These are phyloP conservation scores for Myopa testacea DNA, from an alignment of 2,888 invertebrate genomes.

Conservation along the genomic window DNA sequence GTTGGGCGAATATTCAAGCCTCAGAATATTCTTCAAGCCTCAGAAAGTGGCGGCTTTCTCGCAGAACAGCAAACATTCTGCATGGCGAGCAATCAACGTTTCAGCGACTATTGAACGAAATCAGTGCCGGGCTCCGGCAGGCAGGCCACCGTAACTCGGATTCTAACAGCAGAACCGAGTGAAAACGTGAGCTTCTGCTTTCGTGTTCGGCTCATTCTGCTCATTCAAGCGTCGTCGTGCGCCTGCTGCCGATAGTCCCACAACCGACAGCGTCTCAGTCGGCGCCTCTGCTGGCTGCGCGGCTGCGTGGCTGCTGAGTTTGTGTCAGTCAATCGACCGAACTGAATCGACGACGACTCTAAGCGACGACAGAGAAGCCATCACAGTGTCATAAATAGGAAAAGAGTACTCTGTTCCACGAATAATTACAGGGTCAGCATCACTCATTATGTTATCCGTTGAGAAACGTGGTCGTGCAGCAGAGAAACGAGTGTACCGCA, in stretches of 20 bases:
- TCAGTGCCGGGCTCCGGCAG: constrained; percentile 21
- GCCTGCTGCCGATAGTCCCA: constrained; percentile 1
- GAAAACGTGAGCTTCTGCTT: constrained; percentile 35
- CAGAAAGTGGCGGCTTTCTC: no score
- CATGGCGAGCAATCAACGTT: constrained; percentile 15
- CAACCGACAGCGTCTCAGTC: no score
- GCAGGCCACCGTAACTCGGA: constrained; percentile 7
- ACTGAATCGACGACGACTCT: neutral
- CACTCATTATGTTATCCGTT: no score
- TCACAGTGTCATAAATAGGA: no score
- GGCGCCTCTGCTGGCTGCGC: constrained; percentile 31
- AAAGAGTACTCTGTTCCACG: no score
- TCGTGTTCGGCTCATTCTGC: neutral
- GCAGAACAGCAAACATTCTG: neutral
- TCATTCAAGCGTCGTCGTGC: neutral
- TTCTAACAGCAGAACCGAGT: constrained; percentile 36
- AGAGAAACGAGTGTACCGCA: no score
- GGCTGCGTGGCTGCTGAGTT: constrained; percentile 6
- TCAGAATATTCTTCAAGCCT: no score
- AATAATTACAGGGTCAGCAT: no score
- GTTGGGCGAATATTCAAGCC: no score
- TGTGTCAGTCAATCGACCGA: neutral
- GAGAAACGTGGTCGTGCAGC: no score
- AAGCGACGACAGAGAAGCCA: no score
- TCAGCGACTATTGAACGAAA: constrained; percentile 25